Conservation (phyloP, 2,888 invertebrate species). For the Lycaena phlaeas region DNA sequence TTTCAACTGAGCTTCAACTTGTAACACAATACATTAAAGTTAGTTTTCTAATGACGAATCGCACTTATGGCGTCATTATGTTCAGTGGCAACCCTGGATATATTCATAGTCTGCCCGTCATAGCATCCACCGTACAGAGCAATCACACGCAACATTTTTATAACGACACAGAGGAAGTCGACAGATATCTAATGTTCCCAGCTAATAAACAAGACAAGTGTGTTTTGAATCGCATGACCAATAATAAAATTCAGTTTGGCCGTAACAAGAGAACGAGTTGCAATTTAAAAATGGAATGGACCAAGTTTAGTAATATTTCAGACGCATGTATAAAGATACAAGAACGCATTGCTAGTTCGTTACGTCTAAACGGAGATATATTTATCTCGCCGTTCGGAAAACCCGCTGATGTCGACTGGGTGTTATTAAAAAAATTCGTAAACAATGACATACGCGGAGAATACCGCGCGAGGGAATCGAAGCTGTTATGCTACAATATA, state of each 20-base stretch:
- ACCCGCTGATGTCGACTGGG: slow-evolving; percentile 44
- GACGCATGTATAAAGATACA: slow-evolving; percentile 40
- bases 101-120: slow-evolving; percentile 75
- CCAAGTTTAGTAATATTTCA: slow-evolving; percentile 27
- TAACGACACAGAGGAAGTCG: slow-evolving; percentile 26
- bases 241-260: slow-evolving; percentile 58
- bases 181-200: slow-evolving; percentile 34
- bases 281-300: slow-evolving; percentile 28
- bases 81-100: slow-evolving; percentile 88
- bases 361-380: slow-evolving; percentile 28
- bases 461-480: slow-evolving; percentile 28
- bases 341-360: slow-evolving; percentile 28
- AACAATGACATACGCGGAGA: slow-evolving; percentile 31
- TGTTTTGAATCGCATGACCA: slow-evolving; percentile 33
- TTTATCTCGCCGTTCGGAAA: slow-evolving; percentile 49
- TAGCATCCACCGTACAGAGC: slow-evolving; percentile 41
- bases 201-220: slow-evolving; percentile 57
- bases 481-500: slow-evolving; percentile 44
- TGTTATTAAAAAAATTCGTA: slow-evolving; percentile 25
- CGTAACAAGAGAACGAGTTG: slow-evolving; percentile 61
- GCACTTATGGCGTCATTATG: slow-evolving; percentile 32
- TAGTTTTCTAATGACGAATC: slow-evolving; percentile 40
- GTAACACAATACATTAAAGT: slow-evolving; percentile 44
- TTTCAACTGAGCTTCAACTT: slow-evolving; percentile 29
- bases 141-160: slow-evolving; percentile 45